Percentiles rank a stretch among this genome's conserved stretches.
Evolutionary conservation across 2,888 invertebrate species (phyloP).

Genomic region (Halictus quadricinctus): DNA sequence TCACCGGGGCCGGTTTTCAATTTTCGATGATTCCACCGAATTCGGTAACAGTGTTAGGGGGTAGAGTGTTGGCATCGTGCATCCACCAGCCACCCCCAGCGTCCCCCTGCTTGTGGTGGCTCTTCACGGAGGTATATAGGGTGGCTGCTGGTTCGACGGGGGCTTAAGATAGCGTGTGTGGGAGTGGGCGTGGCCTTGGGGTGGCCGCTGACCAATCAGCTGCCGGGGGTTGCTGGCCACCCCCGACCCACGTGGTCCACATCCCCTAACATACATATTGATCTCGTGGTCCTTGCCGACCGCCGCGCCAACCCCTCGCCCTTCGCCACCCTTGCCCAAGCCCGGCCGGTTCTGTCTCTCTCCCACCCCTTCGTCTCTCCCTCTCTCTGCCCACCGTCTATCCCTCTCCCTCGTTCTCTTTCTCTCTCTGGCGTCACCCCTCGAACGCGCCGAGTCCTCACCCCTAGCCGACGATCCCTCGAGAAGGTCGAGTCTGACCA

Average conservation of each 20-base stretch:
- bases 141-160: constrained; percentile 68
- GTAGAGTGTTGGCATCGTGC: constrained; percentile 61
- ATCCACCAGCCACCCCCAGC: constrained; percentile 39
- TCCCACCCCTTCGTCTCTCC: constrained; percentile 24
- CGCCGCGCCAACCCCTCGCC: constrained; percentile 65
- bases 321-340: constrained; percentile 53
- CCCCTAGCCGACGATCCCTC: constrained; percentile 37
- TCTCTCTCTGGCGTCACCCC: constrained; percentile 6
- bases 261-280: constrained; percentile 83
- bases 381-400: constrained; percentile 23
- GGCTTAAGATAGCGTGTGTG: constrained; percentile 82
- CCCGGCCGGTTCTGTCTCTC: constrained; percentile 39
- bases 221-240: constrained; percentile 79
- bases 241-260: constrained; percentile 81
- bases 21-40: constrained; percentile 82
- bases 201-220: constrained; percentile 82
- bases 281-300: constrained; percentile 81
- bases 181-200: constrained; percentile 81
- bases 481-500: constrained; percentile 73
- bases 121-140: constrained; percentile 65
- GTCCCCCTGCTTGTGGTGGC: constrained; percentile 60
- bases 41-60: constrained; percentile 78
- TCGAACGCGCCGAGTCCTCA: constrained; percentile 21
- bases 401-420: constrained; percentile 14
- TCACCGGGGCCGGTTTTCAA: constrained; percentile 76